Base-by-base conservation (phyloP, 2,888 invertebrate species). In the Meghimatium bilineatum region DNA sequence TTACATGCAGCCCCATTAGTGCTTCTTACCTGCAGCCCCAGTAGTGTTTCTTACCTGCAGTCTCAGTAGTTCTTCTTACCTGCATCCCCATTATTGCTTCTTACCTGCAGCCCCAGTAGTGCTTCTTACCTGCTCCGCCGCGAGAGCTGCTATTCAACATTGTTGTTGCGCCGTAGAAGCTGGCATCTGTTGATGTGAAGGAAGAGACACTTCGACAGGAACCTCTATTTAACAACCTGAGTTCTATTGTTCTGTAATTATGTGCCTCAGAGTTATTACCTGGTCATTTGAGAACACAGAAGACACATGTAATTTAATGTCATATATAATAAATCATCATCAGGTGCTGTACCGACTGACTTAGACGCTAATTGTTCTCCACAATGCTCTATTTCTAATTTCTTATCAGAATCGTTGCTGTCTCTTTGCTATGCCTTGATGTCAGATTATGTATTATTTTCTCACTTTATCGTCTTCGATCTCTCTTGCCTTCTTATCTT, bases 201-300 rank as follows among this genome's bases (percentile, higher is more conserved):
- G 87, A 87, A 20, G 87, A 85, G 44, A 86, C 83, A 77, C 87
- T 87, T 29, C 86, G 81, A 38, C 79, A 76, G 17, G 87, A 87
- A 52, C 85, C 87, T 44, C 82, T 66, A 36, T 79, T 83, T 81
- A 87, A 36, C 36, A 87, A 80, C 29, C 86, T 72, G 34, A 87
- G 84, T 69, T 87, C 87, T n/a, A 87, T 84, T 14, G 86, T 87
- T n/a, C 86, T 78, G 80, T 86, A 84, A 82, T 86, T 87, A 32
- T 56, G 44, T 44, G 44, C 44, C 44, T 5, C 12, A 44, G 44
- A 44, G 6, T 5, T 44, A 12, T 44, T 44, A 44, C 44, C 44
- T 44, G 44, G n/a, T n/a, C n/a, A n/a, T n/a, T n/a, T n/a, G n/a
- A n/a, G n/a, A n/a, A n/a, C n/a, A n/a, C n/a, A n/a, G n/a, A n/a